Evolutionary conservation across 2,888 invertebrate genomes (phyloP), one percentile per base, ranked within the genome.

Genomic region (Choristoneura rosaceana): DNA sequence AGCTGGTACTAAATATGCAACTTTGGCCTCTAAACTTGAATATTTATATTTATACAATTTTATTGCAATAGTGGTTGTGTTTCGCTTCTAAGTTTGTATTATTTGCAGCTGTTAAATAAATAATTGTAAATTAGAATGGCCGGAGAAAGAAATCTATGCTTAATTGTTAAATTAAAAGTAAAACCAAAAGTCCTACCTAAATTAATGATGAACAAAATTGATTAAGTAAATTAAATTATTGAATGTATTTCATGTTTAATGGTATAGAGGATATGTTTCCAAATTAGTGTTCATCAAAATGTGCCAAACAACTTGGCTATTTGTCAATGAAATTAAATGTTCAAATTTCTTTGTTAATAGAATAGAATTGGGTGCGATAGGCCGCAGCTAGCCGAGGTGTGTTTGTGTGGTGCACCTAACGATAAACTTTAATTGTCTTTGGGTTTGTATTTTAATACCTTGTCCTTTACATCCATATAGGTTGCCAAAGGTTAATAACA

Each of bases 231-330:
- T 15, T 25, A 45, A 25, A 25, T 33, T 50, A 12, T 25, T 70
- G 47, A 43, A 58, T 71, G 58, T 71, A 67, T 34, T 69, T 25
- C 41, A 59, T 69, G 64, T 69, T 69, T 17, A 69, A 73, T 73
- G 60, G 73, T 71, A 65, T 66, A 69, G 73, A 59, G 67, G 38
- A 58, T 73, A 75, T 45, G 70, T 74, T 33, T 71, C 76, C 75
- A 76, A 61, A 76, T 79, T 83, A 84, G 90, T 91, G 90, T 90
- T 91, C 89, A 90, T 81, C 79, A 76, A 79, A 82, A 77, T 87
- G 91, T 91, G 91, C 91, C 91, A 91, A 91, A 88, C 76, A 71
- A 76, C 79, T 84, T 87, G 90, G 90, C 88, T 50, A 67, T 63
- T 59, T 71, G 71, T 71, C 67, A 71, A 71, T 68, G 58, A 41